Conservation (phyloP, 2,888 invertebrate genomes). For the Resseliella maxima region DNA sequence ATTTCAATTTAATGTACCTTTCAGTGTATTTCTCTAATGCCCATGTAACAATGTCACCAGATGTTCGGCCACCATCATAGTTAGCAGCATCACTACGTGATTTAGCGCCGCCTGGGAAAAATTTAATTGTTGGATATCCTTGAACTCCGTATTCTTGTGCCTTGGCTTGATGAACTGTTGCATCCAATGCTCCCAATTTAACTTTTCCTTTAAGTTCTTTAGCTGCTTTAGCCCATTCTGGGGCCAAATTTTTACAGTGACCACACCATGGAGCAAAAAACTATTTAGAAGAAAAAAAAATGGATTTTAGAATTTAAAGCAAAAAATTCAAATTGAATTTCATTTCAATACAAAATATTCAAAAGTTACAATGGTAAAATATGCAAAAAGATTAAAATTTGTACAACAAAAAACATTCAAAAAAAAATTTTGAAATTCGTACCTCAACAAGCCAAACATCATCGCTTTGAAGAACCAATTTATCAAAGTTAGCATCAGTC, state of each 20-base stretch:
- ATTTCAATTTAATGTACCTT: background rate
- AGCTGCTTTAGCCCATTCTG: slow-evolving; percentile 90
- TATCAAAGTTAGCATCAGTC: slow-evolving; percentile 96
- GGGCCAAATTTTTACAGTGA: slow-evolving; percentile 93
- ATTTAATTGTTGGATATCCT: slow-evolving; percentile 97
- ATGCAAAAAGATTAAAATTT: background rate
- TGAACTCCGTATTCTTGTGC: slow-evolving; percentile 87
- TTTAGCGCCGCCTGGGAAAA: slow-evolving; percentile 83
- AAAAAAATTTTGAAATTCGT: background rate
- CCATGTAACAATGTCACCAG: slow-evolving; percentile 90
- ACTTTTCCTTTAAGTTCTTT: slow-evolving; percentile 94
- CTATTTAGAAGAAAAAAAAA: slow-evolving; percentile 58
- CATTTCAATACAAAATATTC: background rate
- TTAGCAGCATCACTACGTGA: slow-evolving; percentile 77
- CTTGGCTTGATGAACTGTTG: slow-evolving; percentile 87
- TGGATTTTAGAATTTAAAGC: background rate
- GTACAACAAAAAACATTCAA: background rate
- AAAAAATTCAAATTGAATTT: background rate
- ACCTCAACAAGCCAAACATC: slow-evolving; percentile 95
- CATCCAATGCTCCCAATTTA: slow-evolving; percentile 95
- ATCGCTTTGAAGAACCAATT: slow-evolving; percentile 88
- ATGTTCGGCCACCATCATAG: slow-evolving; percentile 92
- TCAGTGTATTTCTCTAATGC: slow-evolving; percentile 80
- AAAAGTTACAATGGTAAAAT: background rate
- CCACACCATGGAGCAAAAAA: slow-evolving; percentile 98